These are phyloP conservation scores for Mesocricetus auratus DNA, from an alignment of 2,113 vertebrate genomes.

Conservation along the genomic window DNA sequence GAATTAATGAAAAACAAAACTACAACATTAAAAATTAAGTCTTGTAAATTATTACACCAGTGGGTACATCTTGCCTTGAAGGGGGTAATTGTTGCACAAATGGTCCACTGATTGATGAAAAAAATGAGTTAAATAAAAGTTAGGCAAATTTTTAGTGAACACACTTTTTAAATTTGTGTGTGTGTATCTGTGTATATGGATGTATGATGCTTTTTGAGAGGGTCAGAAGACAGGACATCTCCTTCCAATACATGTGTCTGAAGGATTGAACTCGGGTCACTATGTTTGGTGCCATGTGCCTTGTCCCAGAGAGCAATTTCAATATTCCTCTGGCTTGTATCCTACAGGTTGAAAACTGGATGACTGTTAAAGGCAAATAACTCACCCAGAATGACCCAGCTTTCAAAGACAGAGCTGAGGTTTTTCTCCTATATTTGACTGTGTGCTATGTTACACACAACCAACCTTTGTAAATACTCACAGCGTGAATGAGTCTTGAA, in stretches of 20 bases:
- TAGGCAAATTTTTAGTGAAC: not conserved
- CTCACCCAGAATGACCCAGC: not conserved
- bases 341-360: not conserved
- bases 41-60: not conserved
- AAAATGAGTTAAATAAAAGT: not conserved
- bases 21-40: not conserved
- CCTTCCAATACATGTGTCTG: not conserved
- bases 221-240: not conserved
- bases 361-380: not conserved
- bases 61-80: not conserved
- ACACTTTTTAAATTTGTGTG: not conserved
- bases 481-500: constrained; percentile 4
- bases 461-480: constrained; percentile 25
- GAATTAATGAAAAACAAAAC: not conserved
- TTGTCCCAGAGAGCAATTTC: not conserved
- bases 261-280: not conserved
- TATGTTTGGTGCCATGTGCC: not conserved
- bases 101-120: not conserved
- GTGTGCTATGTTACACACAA: not conserved
- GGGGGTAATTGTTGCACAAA: not conserved
- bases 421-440: not conserved
- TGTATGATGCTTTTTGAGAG: too few species aligned
- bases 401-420: not conserved
- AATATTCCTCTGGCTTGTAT: not conserved
- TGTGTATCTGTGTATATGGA: too few species aligned